A percentile compares a stretch with the other conserved stretches of the same genome.
phyloP scores from a whole-genome alignment of 2,888 invertebrate genomes.

The Desoria tigrina region DNA sequence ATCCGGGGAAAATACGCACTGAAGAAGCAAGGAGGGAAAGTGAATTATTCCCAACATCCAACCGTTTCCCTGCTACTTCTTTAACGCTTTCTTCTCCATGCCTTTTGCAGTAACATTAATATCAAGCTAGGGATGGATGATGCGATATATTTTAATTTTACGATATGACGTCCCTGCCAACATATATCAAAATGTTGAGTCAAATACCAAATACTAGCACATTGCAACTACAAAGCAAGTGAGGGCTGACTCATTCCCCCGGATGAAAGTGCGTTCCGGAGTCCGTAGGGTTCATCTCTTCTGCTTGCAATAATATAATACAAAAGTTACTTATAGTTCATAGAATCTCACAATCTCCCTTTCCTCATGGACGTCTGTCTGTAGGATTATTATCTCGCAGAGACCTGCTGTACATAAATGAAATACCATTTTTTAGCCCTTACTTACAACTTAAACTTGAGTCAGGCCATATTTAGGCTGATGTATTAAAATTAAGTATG shows the following conservation, averaged over 20 bases:
- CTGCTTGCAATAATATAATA: too few relatives aligned
- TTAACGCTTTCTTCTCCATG: not conserved
- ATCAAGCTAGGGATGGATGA: conserved; percentile 4
- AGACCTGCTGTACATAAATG: not conserved
- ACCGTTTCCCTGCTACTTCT: not conserved
- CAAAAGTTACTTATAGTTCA: conserved; percentile 4
- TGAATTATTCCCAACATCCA: not conserved
- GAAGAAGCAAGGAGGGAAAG: not conserved
- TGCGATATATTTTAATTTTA: conserved; percentile 9
- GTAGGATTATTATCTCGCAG: not conserved
- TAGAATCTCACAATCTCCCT: not conserved
- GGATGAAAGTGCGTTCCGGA: too few relatives aligned
- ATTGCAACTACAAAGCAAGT: not conserved
- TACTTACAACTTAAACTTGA: not conserved
- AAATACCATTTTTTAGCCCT: not conserved
- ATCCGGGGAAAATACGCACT: too few relatives aligned
- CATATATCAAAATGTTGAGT: conserved; percentile 13
- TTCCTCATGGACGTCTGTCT: not conserved
- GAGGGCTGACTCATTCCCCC: conserved; percentile 2
- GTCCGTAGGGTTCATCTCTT: conserved; percentile 6
- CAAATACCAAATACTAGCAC: not conserved
- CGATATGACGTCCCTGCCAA: not conserved
- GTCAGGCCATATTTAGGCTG: not conserved
- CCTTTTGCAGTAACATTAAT: conserved; percentile 7
- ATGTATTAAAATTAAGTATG: conserved; percentile 5